Evolutionary conservation across 1,140 invertebrate genomes (phyloP).

Genomic region (Drosophila albomicans): DNA sequence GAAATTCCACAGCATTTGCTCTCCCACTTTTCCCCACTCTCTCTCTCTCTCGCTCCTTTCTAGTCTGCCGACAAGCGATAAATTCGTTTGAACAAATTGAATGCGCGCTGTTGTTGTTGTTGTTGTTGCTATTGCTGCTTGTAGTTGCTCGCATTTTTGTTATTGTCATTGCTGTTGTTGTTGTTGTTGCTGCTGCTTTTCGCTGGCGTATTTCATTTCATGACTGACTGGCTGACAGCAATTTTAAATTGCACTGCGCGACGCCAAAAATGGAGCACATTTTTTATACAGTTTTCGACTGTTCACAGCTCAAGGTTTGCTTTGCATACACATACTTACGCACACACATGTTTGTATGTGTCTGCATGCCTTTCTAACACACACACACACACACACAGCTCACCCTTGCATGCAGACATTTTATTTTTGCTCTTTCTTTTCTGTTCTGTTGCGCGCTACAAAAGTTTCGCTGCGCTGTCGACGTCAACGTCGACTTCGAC

Average conservation of each 20-base stretch:
- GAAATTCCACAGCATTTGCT: slow-evolving; percentile 41
- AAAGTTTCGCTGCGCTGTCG: slow-evolving; percentile 22
- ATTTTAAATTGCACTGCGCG: slow-evolving; percentile 74
- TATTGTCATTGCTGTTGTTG: slow-evolving; percentile 26
- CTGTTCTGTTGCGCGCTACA: slow-evolving; percentile 20
- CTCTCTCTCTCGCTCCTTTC: neutral
- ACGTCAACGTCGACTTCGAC: slow-evolving; percentile 33
- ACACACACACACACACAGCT: neutral
- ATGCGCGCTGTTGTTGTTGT: slow-evolving; percentile 44
- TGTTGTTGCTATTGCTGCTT: slow-evolving; percentile 34
- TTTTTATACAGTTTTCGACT: slow-evolving; percentile 53
- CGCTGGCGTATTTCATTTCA: slow-evolving; percentile 73
- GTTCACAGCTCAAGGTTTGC: slow-evolving; percentile 76
- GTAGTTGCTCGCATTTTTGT: slow-evolving; percentile 23
- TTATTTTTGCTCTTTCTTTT: slow-evolving; percentile 55
- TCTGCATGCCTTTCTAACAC: neutral
- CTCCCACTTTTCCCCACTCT: neutral
- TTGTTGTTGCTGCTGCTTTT: slow-evolving; percentile 36
- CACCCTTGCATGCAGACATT: slow-evolving; percentile 68
- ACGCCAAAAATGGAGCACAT: slow-evolving; percentile 77
- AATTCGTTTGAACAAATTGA: slow-evolving; percentile 79
- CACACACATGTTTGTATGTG: slow-evolving; percentile 19
- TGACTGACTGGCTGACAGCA: slow-evolving; percentile 79
- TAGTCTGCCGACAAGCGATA: slow-evolving; percentile 64
- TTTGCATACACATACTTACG: slow-evolving; percentile 42